Percentiles rank a stretch among this genome's conserved stretches.
These are phyloP conservation scores for Neoitamus cyanurus DNA, from an alignment of 2,888 invertebrate species.

Conservation along the genomic window DNA sequence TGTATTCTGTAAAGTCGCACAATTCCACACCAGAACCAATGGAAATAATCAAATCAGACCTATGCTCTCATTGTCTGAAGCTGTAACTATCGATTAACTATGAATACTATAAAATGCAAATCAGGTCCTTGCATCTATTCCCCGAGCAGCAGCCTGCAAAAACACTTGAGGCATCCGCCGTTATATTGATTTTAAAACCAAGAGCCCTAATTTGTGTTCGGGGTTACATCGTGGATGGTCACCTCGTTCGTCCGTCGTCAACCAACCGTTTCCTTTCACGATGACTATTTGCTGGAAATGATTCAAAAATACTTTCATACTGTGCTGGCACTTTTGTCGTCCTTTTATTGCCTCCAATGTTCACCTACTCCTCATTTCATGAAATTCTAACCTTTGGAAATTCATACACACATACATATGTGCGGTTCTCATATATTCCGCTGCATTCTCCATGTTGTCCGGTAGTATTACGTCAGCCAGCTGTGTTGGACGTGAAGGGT, in stretches of 20 bases:
- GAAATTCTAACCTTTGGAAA: neutral
- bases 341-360: neutral
- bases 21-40: neutral
- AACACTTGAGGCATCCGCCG: neutral
- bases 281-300: neutral
- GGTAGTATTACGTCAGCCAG: neutral
- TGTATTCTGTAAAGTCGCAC: too few species aligned
- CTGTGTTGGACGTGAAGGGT: neutral
- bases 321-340: neutral
- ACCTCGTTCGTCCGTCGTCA: neutral
- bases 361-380: neutral
- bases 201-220: neutral
- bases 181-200: neutral
- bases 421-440: neutral
- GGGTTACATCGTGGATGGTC: neutral
- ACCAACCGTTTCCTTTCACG: neutral
- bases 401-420: neutral
- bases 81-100: neutral
- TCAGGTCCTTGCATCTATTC: neutral
- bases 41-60: neutral
- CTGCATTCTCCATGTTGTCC: neutral
- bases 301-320: neutral
- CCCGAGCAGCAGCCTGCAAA: neutral
- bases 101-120: neutral
- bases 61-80: neutral